phyloP scores from a whole-genome alignment of 2,888 invertebrate genomes.

The Gymnocheta viridis region DNA sequence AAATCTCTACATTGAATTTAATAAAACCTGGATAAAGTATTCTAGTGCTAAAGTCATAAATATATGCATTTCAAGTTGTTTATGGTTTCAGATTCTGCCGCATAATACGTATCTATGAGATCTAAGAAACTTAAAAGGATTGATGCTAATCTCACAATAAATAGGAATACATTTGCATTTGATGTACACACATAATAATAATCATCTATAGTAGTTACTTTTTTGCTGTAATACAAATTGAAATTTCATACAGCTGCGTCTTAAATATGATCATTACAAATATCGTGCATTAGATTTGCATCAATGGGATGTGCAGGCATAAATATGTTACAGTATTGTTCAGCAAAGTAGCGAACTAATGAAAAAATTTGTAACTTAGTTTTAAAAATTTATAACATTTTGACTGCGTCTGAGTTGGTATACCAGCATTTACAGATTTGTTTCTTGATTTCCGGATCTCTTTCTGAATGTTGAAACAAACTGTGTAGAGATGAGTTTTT shows the following conservation, averaged over 20 bases:
- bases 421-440: too few relatives aligned
- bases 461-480: too few relatives aligned
- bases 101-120: not conserved
- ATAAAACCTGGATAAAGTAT: not conserved
- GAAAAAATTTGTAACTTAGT: not conserved
- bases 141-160: conserved; percentile 53
- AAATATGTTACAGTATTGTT: not conserved
- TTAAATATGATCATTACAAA: conserved; percentile 52
- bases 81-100: not conserved
- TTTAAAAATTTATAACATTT: too few relatives aligned
- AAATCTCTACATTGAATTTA: not conserved
- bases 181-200: conserved; percentile 29
- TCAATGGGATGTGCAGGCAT: not conserved
- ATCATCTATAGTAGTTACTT: conserved; percentile 1
- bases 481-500: too few relatives aligned
- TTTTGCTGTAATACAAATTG: not conserved
- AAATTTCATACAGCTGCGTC: conserved; percentile 15
- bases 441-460: too few relatives aligned
- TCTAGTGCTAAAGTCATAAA: not conserved
- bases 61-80: not conserved
- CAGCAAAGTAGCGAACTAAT: not conserved
- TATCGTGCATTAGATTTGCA: conserved; percentile 40
- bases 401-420: too few relatives aligned
- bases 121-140: conserved; percentile 4
- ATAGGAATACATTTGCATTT: conserved; percentile 54